Evolutionary conservation across 2,888 invertebrate genomes (phyloP), one percentile per base, ranked within the genome.

Genomic region (Melitaea athalia): DNA sequence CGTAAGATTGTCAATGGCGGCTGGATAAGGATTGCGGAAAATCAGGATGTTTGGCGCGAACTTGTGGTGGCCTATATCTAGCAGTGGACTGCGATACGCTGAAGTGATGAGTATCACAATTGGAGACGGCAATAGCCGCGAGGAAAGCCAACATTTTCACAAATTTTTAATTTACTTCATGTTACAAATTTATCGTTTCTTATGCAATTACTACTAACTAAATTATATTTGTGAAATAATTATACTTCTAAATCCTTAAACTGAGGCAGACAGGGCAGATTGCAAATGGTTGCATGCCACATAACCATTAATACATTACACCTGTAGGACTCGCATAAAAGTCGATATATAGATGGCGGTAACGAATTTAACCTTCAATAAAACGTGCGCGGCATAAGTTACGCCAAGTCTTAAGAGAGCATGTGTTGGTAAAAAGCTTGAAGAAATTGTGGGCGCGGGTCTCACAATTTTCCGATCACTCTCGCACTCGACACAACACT

Each of bases 381-480:
- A 87, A 88, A 92, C 90, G 91, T 89, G 91, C 81, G 79, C 76
- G 81, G 88, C 88, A 89, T 91, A 88, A 88, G 88, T 89, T 87
- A 85, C 87, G 84, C 82, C 81, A 81, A 87, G 84, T 88, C 88
- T 90, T 89, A 85, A 85, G 85, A 86, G 88, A 83, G 86, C 88
- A 90, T 92, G 91, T 91, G 91, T 89, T 90, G 88, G 85, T 85
- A 87, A 88, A 88, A 89, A 80, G 91, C 88, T 89, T 89, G 91
- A 91, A 90, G 87, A 91, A 91, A 90, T 91, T 88, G 89, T 85
- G 86, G 86, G 85, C 82, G 81, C 74, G 79, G 78, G 78, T 78
- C 82, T 55, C 76, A 78, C 81, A 86, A 84, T 86, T 91, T 87
- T 84, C 85, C 91, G 89, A 91, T 92, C 89, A 85, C 87, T 85